Base-by-base conservation (phyloP, 2,113 vertebrate species). In the Corythornis vintsioides region DNA sequence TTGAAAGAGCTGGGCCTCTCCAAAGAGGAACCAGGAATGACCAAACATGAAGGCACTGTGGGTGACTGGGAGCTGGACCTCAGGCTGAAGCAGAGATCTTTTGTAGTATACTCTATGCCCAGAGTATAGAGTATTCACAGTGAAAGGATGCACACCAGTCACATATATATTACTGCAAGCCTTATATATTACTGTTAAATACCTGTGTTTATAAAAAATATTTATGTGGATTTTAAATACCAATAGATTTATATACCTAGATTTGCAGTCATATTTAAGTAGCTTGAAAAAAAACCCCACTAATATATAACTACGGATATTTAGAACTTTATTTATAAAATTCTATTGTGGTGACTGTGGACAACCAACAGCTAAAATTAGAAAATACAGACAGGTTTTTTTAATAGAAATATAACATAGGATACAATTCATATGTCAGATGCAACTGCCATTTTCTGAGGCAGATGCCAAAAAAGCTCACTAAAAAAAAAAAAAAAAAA, bases 331-430 rank as follows among this genome's bases (percentile, higher is more conserved):
- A 33, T 7, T 2, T 24, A 31, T 9, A 79, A 82, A 76, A 83
- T 16, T 4, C 1, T 10, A 10, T 28, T 35, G 11, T 0, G 0
- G 25, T 40, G 31, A 28, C 33, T 59, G 17, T 21, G 52, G 56
- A 24, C n/a, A 93, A 71, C 24, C 35, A 88, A 47, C n/a, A 86
- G 73, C 25, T 86, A 83, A 85, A 81, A 94, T 84, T 31, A 94
- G 76, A 73, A 93, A 90, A 63, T 73, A 83, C 83, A 86, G 6
- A 56, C 3, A 55, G 53, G 0, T 16, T 31, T 11, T 70, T 73
- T 61, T 57, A 43, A 63, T 4, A 74, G 25, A 16, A 67, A 63
- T 48, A 12, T 15, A 86, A 71, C 33, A 83, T 10, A 45, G 78
- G 64, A 92, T 61, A 50, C 29, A 86, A 90, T 88, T 83, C 33